Evolutionary conservation across 2,797 vertebrate species (phyloP), one percentile per base, ranked within the genome.

Genomic region (Melanotaenia maccullochi): DNA sequence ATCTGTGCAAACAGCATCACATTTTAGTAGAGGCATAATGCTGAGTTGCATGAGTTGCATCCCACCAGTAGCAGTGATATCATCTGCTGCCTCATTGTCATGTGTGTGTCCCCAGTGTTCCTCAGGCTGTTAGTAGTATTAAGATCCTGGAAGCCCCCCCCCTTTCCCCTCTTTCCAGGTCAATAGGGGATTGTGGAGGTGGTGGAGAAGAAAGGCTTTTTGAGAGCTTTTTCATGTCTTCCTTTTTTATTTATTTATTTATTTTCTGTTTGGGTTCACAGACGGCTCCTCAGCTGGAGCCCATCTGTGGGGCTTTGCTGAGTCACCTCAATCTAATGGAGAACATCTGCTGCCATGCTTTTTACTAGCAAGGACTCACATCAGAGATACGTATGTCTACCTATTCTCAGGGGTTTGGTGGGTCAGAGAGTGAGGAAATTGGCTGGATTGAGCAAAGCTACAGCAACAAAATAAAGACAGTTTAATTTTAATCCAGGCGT

Each of bases 321-420:
- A 91, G 76, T 91, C 90, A 91, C 84, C 83, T 66, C 72, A 59
- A 81, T 61, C 73, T 86, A 91, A 91, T 87, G 82, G 68, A 76
- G 70, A 91, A 88, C 89, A 91, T 91, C 87, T 92, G 90, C 89
- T 86, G 80, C 85, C 74, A 44, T 61, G 68, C 70, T 73, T 79
- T 76, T 65, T 71, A 74, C 76, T 71, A 58, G 33, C 64, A 59
- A 42, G 59, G 60, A 54, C 68, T 75, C 60, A 28, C 75, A 77
- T 72, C 63, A 64, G 78, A 78, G 64, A 65, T 49, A 33, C 32
- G 7, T 33, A 59, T 54, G 35, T 73, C 66, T 22, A 63, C 5
- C 44, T 60, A 40, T 22, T 5, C 1, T 30, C 5, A 22, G 22
- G 20, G 42, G 4, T 28, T 54, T 36, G 6, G 33, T 13, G 4